Percentiles rank a stretch among this genome's conserved stretches.
These are phyloP conservation scores for Apoda limacodes DNA, from an alignment of 2,888 invertebrate genomes.

Conservation along the genomic window DNA sequence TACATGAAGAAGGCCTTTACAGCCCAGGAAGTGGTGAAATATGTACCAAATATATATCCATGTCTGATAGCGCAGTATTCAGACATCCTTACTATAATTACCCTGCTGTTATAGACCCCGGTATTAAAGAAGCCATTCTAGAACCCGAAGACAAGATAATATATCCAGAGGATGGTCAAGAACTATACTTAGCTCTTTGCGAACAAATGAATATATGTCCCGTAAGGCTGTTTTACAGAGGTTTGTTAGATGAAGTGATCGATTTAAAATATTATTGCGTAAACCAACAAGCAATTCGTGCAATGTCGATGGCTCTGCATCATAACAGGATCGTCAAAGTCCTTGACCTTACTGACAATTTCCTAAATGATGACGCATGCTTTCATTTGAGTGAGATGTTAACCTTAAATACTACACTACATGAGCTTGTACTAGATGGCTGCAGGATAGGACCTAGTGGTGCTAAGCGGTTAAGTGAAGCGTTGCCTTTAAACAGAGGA, in stretches of 20 bases:
- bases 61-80: conserved; percentile 39
- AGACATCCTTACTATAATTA: conserved; percentile 45
- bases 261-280: conserved; percentile 46
- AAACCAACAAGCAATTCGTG: conserved; percentile 34
- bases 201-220: conserved; percentile 38
- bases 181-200: conserved; percentile 38
- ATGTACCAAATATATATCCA: conserved; percentile 35
- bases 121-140: conserved; percentile 36
- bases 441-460: conserved; percentile 43
- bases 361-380: conserved; percentile 39
- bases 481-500: conserved; percentile 27
- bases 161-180: conserved; percentile 45
- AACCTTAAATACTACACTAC: conserved; percentile 28
- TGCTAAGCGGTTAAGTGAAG: conserved; percentile 24
- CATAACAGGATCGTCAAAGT: conserved; percentile 34
- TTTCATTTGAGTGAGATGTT: conserved; percentile 47
- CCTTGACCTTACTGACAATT: conserved; percentile 42
- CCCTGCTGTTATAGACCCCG: conserved; percentile 44
- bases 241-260: conserved; percentile 31
- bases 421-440: conserved; percentile 38
- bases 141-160: conserved; percentile 24
- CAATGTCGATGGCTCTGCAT: conserved; percentile 40
- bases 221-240: conserved; percentile 32
- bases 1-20: conserved; percentile 30
- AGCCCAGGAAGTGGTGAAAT: conserved; percentile 40